Percentiles rank a stretch among this genome's conserved stretches.
phyloP scores from a whole-genome alignment of 2,113 vertebrate species.

The Carassius auratus region DNA sequence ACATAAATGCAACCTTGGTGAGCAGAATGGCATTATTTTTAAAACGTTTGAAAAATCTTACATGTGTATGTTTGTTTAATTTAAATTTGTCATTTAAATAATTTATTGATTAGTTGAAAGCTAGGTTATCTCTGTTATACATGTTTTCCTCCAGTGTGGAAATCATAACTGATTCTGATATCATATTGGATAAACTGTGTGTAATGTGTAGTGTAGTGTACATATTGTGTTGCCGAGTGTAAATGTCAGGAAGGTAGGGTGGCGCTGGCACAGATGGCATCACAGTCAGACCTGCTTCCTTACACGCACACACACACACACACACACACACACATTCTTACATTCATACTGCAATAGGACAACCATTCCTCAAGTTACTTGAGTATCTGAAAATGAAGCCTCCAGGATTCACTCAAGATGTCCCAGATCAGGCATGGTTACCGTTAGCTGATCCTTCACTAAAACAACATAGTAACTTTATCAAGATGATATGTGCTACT shows the following conservation, averaged over 20 bases:
- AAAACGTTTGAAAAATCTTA: too few species aligned
- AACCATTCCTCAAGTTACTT: neutral
- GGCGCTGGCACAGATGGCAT: constrained; percentile 63
- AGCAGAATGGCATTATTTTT: neutral
- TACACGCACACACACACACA: constrained; percentile 42
- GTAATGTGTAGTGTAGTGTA: constrained; percentile 18
- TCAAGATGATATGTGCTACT: neutral
- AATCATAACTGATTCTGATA: neutral
- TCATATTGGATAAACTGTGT: neutral
- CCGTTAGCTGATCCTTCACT: neutral
- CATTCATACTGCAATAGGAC: neutral
- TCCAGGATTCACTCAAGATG: neutral
- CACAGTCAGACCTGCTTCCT: constrained; percentile 57
- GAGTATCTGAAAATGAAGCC: constrained; percentile 4
- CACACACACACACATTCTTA: constrained; percentile 37
- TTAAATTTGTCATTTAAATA: too few species aligned
- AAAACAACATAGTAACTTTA: neutral
- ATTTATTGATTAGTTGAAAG: too few species aligned
- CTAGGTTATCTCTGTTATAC: neutral
- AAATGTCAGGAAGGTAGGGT: constrained; percentile 57
- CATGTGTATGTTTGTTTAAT: too few species aligned
- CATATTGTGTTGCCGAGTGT: neutral
- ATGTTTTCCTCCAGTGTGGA: neutral
- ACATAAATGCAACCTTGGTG: neutral
- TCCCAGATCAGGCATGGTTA: neutral